Conservation (phyloP, 2,113 vertebrate genomes). For the Oxyura jamaicensis region DNA sequence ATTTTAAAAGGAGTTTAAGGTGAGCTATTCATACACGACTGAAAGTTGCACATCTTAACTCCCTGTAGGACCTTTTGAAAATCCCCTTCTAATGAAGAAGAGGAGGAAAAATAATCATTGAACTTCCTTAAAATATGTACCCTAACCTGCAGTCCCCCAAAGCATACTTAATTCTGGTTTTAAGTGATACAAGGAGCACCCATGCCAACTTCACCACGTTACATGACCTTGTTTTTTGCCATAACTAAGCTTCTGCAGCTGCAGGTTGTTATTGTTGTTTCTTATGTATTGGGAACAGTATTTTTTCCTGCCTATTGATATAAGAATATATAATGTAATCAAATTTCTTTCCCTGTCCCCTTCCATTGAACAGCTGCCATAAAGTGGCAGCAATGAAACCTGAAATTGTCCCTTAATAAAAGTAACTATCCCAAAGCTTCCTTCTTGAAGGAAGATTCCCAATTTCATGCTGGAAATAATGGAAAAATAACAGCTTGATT, state of each 20-base stretch:
- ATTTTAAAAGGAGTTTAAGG: background rate
- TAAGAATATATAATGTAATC: background rate
- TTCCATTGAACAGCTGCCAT: background rate
- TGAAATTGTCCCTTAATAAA: background rate
- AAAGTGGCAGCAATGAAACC: conserved; percentile 6
- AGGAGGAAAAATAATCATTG: accelerated
- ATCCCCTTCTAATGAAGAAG: background rate
- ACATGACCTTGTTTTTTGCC: background rate
- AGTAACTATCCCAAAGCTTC: background rate
- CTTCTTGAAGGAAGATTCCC: background rate
- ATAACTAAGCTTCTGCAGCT: background rate
- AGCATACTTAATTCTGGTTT: background rate
- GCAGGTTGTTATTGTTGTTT: background rate
- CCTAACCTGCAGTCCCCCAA: background rate
- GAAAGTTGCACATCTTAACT: background rate
- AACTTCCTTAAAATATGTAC: background rate
- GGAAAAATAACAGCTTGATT: background rate
- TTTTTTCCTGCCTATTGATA: background rate
- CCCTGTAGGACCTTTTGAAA: background rate
- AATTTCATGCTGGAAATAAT: background rate
- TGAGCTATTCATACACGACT: background rate
- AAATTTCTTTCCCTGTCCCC: background rate
- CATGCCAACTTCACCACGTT: background rate
- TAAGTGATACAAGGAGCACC: background rate
- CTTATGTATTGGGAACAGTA: background rate